A percentile compares a stretch with the other conserved stretches of the same genome.
Evolutionary conservation across 2,797 vertebrate genomes (phyloP).

Genomic region (Centroberyx gerrardi): DNA sequence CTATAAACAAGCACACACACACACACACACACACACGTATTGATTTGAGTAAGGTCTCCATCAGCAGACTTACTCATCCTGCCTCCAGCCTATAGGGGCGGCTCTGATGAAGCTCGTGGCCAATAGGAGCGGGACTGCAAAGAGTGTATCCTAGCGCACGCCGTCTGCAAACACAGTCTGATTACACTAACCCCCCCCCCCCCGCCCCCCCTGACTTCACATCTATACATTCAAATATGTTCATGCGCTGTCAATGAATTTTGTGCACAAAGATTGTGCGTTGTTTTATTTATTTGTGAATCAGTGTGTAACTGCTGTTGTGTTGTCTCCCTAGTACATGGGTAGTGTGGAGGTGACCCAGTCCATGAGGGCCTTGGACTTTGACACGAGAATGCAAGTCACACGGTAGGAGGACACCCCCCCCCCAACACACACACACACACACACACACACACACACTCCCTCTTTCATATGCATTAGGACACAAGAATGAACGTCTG

Average conservation of each 20-base stretch:
- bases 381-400: slow-evolving; percentile 92
- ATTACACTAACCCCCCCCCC: slow-evolving; percentile 3
- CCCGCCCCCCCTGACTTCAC: no score
- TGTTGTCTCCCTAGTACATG: slow-evolving; percentile 89
- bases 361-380: slow-evolving; percentile 95
- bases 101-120: slow-evolving; percentile 55
- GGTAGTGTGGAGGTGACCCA: slow-evolving; percentile 94
- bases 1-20: slow-evolving; percentile 52
- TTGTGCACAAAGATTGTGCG: neutral
- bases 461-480: slow-evolving; percentile 9
- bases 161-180: slow-evolving; percentile 13
- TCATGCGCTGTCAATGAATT: no score
- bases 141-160: slow-evolving; percentile 35
- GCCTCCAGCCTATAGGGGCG: slow-evolving; percentile 75
- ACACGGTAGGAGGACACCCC: slow-evolving; percentile 87
- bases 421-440: neutral
- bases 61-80: slow-evolving; percentile 80
- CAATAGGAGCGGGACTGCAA: slow-evolving; percentile 52
- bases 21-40: slow-evolving; percentile 48
- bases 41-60: slow-evolving; percentile 73
- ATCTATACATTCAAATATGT: slow-evolving; percentile 12
- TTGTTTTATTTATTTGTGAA: slow-evolving; percentile 1
- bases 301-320: slow-evolving; percentile 22
- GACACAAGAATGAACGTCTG: neutral
- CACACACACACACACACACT: neutral